A percentile compares a stretch with the other conserved stretches of the same genome.
Conservation (phyloP, 1,140 invertebrate genomes). For the Paraescarpia echinospica region DNA sequence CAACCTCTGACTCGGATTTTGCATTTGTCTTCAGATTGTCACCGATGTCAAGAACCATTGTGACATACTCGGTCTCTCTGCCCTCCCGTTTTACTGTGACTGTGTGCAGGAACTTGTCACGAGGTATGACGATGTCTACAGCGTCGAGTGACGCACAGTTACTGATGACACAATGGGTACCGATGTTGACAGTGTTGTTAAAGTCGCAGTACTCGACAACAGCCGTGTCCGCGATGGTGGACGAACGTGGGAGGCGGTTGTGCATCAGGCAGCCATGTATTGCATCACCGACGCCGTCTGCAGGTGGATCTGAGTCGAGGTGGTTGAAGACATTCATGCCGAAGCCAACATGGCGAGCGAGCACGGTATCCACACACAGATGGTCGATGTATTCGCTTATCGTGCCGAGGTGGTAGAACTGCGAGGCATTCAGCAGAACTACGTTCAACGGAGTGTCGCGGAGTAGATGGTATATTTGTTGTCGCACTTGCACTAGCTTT, state of each 20-base stretch:
- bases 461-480: conserved; percentile 50
- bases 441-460: conserved; percentile 47
- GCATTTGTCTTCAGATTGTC: conserved; percentile 56
- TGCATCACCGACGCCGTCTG: neutral
- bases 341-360: conserved; percentile 47
- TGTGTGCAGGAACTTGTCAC: conserved; percentile 55
- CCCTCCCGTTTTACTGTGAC: conserved; percentile 42
- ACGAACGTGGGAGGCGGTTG: conserved; percentile 34
- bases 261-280: conserved; percentile 51
- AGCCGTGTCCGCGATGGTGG: conserved; percentile 33
- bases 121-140: conserved; percentile 42
- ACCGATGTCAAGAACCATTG: conserved; percentile 52
- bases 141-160: conserved; percentile 44
- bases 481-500: conserved; percentile 39
- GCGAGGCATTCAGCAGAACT: conserved; percentile 56
- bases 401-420: conserved; percentile 61
- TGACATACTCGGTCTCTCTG: conserved; percentile 47
- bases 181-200: conserved; percentile 42
- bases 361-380: conserved; percentile 44
- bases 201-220: conserved; percentile 59
- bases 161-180: conserved; percentile 55
- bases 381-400: conserved; percentile 58
- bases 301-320: conserved; percentile 23
- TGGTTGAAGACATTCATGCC: conserved; percentile 43
- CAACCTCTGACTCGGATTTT: conserved; percentile 20